Evolutionary conservation across 2,888 invertebrate species (phyloP).

Genomic region (Gordius sp.): DNA sequence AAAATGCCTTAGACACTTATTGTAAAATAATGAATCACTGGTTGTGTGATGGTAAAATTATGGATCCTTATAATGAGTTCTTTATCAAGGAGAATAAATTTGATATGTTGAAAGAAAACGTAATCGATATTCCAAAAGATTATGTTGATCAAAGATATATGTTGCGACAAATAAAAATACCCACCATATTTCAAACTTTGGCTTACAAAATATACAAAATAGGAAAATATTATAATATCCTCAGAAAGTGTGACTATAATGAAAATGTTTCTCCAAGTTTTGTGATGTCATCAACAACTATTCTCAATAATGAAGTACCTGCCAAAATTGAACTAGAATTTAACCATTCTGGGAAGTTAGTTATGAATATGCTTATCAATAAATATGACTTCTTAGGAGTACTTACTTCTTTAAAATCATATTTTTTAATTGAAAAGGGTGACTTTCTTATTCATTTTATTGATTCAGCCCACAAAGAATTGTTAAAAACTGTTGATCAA

Average conservation of each 20-base stretch:
- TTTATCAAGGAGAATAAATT: background rate
- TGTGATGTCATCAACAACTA: background rate
- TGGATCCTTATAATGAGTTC: background rate
- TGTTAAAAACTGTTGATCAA: background rate
- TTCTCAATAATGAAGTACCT: background rate
- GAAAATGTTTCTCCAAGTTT: too few relatives aligned
- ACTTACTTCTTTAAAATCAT: background rate
- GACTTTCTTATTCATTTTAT: constrained; percentile 2
- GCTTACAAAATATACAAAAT: background rate
- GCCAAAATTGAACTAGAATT: background rate
- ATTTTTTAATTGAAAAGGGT: background rate
- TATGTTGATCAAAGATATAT: background rate
- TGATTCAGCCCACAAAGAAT: background rate
- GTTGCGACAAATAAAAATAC: background rate
- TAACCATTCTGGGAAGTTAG: background rate
- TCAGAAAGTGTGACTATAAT: background rate
- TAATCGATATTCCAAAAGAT: background rate
- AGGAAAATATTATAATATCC: constrained; percentile 1
- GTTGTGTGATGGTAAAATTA: background rate
- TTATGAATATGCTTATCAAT: too few relatives aligned
- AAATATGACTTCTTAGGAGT: too few relatives aligned
- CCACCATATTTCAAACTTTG: background rate
- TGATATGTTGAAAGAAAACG: background rate
- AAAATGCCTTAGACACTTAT: background rate
- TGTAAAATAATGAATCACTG: background rate